These are phyloP conservation scores for Psittacula echo DNA, from an alignment of 2,797 vertebrate species.

Conservation along the genomic window DNA sequence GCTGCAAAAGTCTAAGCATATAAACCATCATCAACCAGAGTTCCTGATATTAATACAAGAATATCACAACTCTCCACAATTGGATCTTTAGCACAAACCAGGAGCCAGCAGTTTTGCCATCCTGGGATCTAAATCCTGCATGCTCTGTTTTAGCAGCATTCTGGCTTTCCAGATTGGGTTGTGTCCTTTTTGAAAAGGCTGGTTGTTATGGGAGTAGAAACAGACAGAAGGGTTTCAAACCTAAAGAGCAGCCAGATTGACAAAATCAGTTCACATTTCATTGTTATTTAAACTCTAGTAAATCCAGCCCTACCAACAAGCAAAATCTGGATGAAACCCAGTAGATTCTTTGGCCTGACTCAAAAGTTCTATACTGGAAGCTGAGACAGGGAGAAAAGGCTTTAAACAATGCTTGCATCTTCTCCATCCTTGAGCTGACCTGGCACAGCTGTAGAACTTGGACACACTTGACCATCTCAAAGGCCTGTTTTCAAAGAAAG, in stretches of 20 bases:
- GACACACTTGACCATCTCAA: neutral
- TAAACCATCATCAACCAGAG: neutral
- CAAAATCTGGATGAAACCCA: conserved; percentile 5
- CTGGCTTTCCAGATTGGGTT: neutral
- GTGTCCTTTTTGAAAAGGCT: neutral
- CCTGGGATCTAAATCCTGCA: neutral
- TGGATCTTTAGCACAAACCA: neutral
- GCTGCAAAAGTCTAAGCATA: neutral
- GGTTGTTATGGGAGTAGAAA: neutral
- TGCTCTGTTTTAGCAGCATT: neutral
- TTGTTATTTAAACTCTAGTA: conserved; percentile 8
- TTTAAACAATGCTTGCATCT: neutral
- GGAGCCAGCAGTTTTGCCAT: neutral
- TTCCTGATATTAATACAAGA: neutral
- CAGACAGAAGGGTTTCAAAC: neutral
- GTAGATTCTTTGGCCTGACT: neutral
- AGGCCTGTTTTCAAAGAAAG: neutral
- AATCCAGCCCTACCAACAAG: conserved; percentile 1
- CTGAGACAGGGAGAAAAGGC: neutral
- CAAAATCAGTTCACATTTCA: conserved; percentile 22
- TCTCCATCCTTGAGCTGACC: neutral
- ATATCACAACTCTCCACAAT: neutral
- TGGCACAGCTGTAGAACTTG: neutral
- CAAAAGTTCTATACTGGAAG: neutral
- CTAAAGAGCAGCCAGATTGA: neutral